Conservation (phyloP, 2,888 invertebrate species). For the Diplolepis rosae region DNA sequence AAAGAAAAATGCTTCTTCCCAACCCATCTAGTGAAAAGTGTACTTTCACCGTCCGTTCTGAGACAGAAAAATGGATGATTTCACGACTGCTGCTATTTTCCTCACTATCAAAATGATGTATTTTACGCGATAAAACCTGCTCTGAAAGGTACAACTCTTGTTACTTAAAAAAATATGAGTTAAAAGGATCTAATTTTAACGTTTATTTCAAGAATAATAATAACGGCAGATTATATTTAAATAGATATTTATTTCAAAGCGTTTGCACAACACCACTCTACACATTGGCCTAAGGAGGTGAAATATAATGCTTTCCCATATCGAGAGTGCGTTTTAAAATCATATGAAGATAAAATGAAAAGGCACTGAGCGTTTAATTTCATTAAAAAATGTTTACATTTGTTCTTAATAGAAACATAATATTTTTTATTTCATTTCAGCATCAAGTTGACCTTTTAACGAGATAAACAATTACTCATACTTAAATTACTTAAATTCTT, state of each 20-base stretch:
- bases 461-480: background rate
- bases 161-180: too few relatives aligned
- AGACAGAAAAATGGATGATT: too few relatives aligned
- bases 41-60: too few relatives aligned
- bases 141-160: too few relatives aligned
- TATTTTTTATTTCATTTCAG: background rate
- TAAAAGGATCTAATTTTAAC: too few relatives aligned
- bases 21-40: too few relatives aligned
- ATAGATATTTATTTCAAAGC: slow-evolving; percentile 68
- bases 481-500: background rate
- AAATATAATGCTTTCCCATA: slow-evolving; percentile 57
- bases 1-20: too few relatives aligned
- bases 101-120: too few relatives aligned
- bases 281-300: slow-evolving; percentile 61
- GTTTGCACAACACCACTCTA: slow-evolving; percentile 66
- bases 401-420: slow-evolving; percentile 22
- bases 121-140: too few relatives aligned
- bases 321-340: slow-evolving; percentile 14
- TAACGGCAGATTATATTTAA: slow-evolving; percentile 52
- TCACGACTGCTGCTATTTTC: too few relatives aligned
- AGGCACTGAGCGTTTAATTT: background rate
- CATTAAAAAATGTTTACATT: background rate
- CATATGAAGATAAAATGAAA: slow-evolving; percentile 1
- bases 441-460: background rate
- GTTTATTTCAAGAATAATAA: too few relatives aligned